Base-by-base conservation (phyloP, 2,888 invertebrate genomes). In the Augiades crinisus region DNA sequence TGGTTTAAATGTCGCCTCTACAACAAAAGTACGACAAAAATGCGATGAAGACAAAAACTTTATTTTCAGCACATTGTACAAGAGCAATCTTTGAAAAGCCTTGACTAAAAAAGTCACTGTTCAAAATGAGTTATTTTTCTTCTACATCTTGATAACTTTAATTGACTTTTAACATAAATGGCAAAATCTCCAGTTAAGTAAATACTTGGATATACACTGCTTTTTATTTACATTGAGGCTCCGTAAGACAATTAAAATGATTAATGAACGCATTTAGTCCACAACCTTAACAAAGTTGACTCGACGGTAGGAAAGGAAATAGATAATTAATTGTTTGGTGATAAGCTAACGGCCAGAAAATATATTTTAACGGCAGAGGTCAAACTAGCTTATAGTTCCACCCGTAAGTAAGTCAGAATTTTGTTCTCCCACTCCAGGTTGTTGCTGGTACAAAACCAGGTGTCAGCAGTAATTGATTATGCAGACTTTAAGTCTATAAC, bases 1-100 rank as follows among this genome's bases (percentile, higher is more conserved):
- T 33, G 8, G 16, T 30, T 30, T 49, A 49, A 47, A 49, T 49
- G 40, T 49, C 40, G 33, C 31, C 22, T 5, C 22, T 12, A 33
- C 8, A 40, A 8, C 33, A 40, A 49, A 22, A 38, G 38, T 31
- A 38, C 24, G 47, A 38, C 21, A 38, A 24, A 30, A 31, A 47
- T 14, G n/a, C 22, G 31, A 16, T 16, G 47, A 38, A 31, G 22
- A 22, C 40, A 40, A 19, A 19, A 16, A 16, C 47, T 40, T 47
- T 33, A 16, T 47, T 40, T 33, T 24, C n/a, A 34, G 8, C 40
- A 19, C 33, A 49, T 41, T 17, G 33, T 10, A 40, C 21, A 33
- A 33, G 40, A 22, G 31, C 16, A 47, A 21, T 33, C 8, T 21
- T 14, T 17, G 30, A 30, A 13, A 31, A 31, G 41, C 27, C 10